Evolutionary conservation across 1,140 invertebrate genomes (phyloP), one percentile per base, ranked within the genome.

Genomic region (Lasaia peninsularis): DNA sequence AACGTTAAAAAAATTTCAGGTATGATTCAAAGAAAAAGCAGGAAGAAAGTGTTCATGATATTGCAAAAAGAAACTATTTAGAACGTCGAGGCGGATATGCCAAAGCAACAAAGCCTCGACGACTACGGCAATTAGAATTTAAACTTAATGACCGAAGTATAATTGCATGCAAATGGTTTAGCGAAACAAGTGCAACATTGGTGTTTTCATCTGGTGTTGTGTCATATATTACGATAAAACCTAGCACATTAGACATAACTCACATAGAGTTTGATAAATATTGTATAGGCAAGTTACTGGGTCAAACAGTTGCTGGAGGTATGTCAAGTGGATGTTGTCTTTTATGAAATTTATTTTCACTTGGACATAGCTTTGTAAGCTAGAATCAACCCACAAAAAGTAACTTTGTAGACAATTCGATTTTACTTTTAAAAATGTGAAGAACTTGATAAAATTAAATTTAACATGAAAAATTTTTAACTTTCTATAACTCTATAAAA

Each of bases 221-320:
- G 33, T 75, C 81, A 11, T 80, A 85, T 48, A 58, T 86, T 37
- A 78, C 85, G 34, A 57, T 86, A 18, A 86, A 84, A 58, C 73
- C 67, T 18, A 58, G 59, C 44, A 77, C 71, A 16, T 65, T 86
- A 48, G 85, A 88, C 69, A 55, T 85, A 14, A 78, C 75, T 21
- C 81, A 86, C 56, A 74, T 88, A 55, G 60, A 86, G 11, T 88
- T 88, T 71, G 85, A 88, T 70, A 79, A 74, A 66, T 86, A 82
- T 58, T 82, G 80, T 73, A 68, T 88, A 14, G 85, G 82, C 10
- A 88, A 80, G 60, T 56, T 86, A 20, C 65, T 71, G 33, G 77
- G 80, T 31, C 77, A 78, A 58, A 68, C 60, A 52, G 74, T 83
- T 40, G 71, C 81, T 31, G 70, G 66, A 65, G 82, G 85, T 88